Percentiles rank a stretch among this genome's conserved stretches.
These are phyloP conservation scores for Hippocampus comes DNA, from an alignment of 2,113 vertebrate genomes.

Conservation along the genomic window DNA sequence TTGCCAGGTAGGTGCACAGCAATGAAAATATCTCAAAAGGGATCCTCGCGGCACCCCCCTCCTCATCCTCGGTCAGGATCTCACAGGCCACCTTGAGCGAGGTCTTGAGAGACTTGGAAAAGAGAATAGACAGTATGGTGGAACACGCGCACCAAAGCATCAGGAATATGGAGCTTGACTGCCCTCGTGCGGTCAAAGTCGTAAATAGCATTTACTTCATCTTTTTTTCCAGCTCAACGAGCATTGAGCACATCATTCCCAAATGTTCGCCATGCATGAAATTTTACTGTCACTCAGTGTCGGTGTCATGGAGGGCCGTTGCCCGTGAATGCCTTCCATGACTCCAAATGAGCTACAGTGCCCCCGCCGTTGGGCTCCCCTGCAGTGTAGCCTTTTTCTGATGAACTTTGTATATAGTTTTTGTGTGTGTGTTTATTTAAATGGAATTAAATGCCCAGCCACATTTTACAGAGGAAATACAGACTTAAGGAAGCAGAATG, in stretches of 20 bases:
- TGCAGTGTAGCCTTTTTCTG: not conserved
- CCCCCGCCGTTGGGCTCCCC: conserved; percentile 5
- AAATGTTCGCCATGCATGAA: conserved; percentile 14
- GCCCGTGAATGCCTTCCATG: not conserved
- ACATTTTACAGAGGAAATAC: conserved; percentile 7
- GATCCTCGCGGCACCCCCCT: conserved; percentile 76
- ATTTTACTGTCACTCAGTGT: not conserved
- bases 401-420: too few relatives aligned
- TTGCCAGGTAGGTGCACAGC: conserved; percentile 82
- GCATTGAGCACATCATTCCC: conserved; percentile 21
- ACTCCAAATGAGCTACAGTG: not conserved
- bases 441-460: not conserved
- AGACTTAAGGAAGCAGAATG: too few relatives aligned
- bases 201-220: not conserved
- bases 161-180: conserved; percentile 35
- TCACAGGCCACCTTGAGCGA: conserved; percentile 83
- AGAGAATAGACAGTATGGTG: not conserved
- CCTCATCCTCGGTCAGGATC: conserved; percentile 81
- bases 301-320: not conserved
- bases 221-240: not conserved
- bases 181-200: conserved; percentile 54
- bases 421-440: too few relatives aligned
- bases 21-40: conserved; percentile 72
- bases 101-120: conserved; percentile 71
- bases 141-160: not conserved